Evolutionary conservation across 1,140 invertebrate genomes (phyloP).

Genomic region (Rhopalosiphum maidis): DNA sequence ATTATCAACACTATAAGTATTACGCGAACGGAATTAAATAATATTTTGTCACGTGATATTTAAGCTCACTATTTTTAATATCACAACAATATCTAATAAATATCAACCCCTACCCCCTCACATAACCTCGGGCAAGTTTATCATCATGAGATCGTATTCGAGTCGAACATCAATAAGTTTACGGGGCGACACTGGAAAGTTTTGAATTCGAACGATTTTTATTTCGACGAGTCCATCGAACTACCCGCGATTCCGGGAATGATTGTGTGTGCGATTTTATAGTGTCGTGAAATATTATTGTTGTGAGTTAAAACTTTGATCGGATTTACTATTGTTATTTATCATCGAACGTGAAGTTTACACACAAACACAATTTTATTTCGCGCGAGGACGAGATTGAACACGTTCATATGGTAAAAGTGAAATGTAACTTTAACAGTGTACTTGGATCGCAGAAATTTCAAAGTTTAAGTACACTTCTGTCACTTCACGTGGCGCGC

Average conservation of each 20-base stretch:
- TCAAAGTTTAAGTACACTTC: constrained; percentile 42
- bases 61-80: background rate
- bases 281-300: background rate
- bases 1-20: background rate
- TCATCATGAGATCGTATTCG: background rate
- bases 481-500: constrained; percentile 11
- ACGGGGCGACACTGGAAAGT: background rate
- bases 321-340: background rate
- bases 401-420: background rate
- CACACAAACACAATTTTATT: background rate
- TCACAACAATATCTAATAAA: background rate
- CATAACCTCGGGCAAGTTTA: background rate
- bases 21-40: background rate
- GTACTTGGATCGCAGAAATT: constrained; percentile 29
- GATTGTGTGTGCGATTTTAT: background rate
- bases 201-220: background rate
- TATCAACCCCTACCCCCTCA: background rate
- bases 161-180: background rate
- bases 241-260: background rate
- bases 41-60: background rate
- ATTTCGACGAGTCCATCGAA: background rate
- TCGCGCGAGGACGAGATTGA: background rate
- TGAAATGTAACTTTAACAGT: constrained; percentile 1
- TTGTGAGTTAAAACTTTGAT: background rate
- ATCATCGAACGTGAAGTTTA: background rate